Evolutionary conservation across 1,140 invertebrate species (phyloP).

Genomic region (Sminthurinus signatus): DNA sequence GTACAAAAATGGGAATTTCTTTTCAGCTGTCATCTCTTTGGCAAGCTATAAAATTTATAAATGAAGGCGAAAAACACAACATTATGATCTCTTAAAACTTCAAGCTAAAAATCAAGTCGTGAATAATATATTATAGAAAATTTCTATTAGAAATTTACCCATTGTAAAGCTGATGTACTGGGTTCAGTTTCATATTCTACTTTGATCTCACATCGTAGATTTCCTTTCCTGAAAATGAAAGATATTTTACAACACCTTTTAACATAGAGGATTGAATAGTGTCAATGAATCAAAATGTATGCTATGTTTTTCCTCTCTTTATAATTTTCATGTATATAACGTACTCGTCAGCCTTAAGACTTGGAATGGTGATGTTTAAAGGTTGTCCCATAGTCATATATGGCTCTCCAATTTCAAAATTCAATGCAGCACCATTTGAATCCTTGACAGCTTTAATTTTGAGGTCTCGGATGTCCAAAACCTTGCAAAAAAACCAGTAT

Average conservation of each 20-base stretch:
- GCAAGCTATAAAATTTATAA: too few species aligned
- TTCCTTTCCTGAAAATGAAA: not conserved
- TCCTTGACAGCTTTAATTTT: slow-evolving; percentile 54
- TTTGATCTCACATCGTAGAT: slow-evolving; percentile 46
- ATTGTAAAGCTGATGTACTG: slow-evolving; percentile 74
- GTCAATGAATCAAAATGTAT: too few species aligned
- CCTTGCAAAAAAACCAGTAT: too few species aligned
- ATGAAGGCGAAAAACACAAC: too few species aligned
- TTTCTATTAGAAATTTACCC: slow-evolving; percentile 50
- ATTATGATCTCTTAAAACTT: too few species aligned
- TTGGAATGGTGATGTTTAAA: slow-evolving; percentile 62
- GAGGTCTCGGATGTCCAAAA: slow-evolving; percentile 69
- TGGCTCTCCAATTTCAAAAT: slow-evolving; percentile 57
- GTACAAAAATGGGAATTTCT: slow-evolving; percentile 80
- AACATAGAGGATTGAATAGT: too few species aligned
- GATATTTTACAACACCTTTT: too few species aligned
- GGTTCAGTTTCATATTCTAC: slow-evolving; percentile 68
- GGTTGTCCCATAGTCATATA: slow-evolving; percentile 68
- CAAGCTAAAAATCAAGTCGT: too few species aligned
- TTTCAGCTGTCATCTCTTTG: slow-evolving; percentile 77
- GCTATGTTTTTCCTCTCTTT: too few species aligned
- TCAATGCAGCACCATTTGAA: slow-evolving; percentile 50
- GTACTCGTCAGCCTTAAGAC: slow-evolving; percentile 23
- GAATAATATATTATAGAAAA: slow-evolving; percentile 3
- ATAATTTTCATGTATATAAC: too few species aligned